Percentiles rank a stretch among this genome's conserved stretches.
Evolutionary conservation across 2,888 invertebrate genomes (phyloP).

Genomic region (Noctua fimbriata): DNA sequence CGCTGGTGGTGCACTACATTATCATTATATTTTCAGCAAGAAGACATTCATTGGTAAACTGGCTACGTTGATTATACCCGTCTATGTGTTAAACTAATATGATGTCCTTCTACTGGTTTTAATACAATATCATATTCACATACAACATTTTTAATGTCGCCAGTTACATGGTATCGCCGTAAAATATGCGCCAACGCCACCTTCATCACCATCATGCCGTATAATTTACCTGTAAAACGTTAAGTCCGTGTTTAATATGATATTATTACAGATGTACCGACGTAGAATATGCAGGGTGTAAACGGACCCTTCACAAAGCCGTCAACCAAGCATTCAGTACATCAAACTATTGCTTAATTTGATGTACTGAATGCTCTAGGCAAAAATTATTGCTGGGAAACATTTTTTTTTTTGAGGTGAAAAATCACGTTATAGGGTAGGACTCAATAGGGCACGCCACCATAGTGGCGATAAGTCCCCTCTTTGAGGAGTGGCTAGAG

Average conservation of each 20-base stretch:
- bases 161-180: slow-evolving; percentile 10
- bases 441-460: too few relatives aligned
- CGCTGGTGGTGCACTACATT: background rate
- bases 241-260: background rate
- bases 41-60: background rate
- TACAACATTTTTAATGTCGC: slow-evolving; percentile 15
- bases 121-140: background rate
- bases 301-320: too few relatives aligned
- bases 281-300: too few relatives aligned
- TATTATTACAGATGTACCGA: too few relatives aligned
- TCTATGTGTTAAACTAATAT: slow-evolving; percentile 10
- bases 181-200: slow-evolving; percentile 15
- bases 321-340: too few relatives aligned
- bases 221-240: slow-evolving; percentile 28
- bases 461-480: too few relatives aligned
- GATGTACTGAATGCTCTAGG: too few relatives aligned
- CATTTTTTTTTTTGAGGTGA: too few relatives aligned
- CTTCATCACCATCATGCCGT: slow-evolving; percentile 31
- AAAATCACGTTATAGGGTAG: too few relatives aligned
- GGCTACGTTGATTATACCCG: background rate
- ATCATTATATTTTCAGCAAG: background rate
- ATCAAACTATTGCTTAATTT: too few relatives aligned
- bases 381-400: too few relatives aligned
- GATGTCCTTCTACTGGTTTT: slow-evolving; percentile 22
- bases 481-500: too few relatives aligned